Evolutionary conservation across 2,888 invertebrate species (phyloP), one percentile per base, ranked within the genome.

Genomic region (Caenorhabditis afra): DNA sequence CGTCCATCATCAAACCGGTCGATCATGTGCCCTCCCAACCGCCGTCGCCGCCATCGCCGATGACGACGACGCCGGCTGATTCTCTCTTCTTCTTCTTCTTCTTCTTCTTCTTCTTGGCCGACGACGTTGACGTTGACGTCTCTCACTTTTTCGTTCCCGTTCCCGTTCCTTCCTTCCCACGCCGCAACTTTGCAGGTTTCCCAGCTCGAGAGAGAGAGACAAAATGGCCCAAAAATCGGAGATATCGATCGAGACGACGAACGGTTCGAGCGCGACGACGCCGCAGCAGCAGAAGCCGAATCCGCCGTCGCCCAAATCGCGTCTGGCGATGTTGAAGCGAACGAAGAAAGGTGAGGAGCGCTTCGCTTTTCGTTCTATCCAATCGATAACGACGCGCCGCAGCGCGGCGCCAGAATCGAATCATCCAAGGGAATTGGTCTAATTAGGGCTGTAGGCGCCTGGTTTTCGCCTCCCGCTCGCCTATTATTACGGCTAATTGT

Each of bases 291-390:
- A 45, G 12, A 84, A 82, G 55, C 80, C 82, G 23, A 84, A 83
- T 22, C 84, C 82, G 20, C 79, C 82, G 16, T 85, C 85, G 10
- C 86, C 86, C 35, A 86, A 86, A 58, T 80, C 80, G 50, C 49
- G 83, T 44, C 71, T 86, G 16, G 85, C 83, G 20, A 81, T 86
- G 81, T 62, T 86, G 53, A 85, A 84, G 65, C 77, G 86, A 59
- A 81, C 80, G 39, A 86, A 86, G 66, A 86, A 86, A 77, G 65
- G 85, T 85, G 4, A 39, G 45, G 11, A 14, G n/a, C n/a, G n/a
- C n/a, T n/a, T n/a, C n/a, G n/a, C n/a, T n/a, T n/a, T n/a, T n/a
- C n/a, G n/a, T n/a, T n/a, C n/a, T n/a, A n/a, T n/a, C n/a, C n/a
- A n/a, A n/a, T n/a, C n/a, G n/a, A n/a, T n/a, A n/a, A n/a, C n/a